Evolutionary conservation across 2,113 vertebrate species (phyloP), one percentile per base, ranked within the genome.

Genomic region (Garra rufa): DNA sequence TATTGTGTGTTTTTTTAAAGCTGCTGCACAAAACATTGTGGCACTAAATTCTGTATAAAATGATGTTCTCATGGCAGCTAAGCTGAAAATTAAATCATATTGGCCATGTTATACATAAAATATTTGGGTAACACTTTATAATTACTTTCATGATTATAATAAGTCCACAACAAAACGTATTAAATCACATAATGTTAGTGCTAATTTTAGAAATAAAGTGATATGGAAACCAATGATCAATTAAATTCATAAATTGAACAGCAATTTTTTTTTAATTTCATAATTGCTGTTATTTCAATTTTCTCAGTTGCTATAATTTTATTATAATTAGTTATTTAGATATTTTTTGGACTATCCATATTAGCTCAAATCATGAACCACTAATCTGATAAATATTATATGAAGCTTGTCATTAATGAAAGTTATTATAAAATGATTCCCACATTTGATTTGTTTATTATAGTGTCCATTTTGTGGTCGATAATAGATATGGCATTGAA

Each of bases 1-100:
- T 46, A 55, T 21, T 26, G 19, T 74, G 26, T 26, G 6, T 11
- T 19, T n/a, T 48, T 74, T 30, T 52, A 9, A 4, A 46, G n/a
- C 5, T 44, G 4, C 21, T 71, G 69, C 41, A 73, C 21, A 75
- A 46, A 46, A 21, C 46, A 21, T 28, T 6, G 73, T 76, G 73
- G 73, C 73, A 76, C 73, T 76, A 38, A 38, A n/a, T 4, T 55
- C 48, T 19, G 10, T 76, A 76, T 55, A 9, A 59, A 77, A 73
- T 14, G 11, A 43, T n/a, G 6, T 59, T 38, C 19, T 52, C 46
- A 76, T 77, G 75, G 52, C 75, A 77, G 52, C 75, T 57, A 43
- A 52, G 30, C 30, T 77, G 52, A 59, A 55, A 52, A 57, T 24
- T 41, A 3, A 9, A 77, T 15, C 13, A 77, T 38, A 30, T 28